A percentile compares a stretch with the other conserved stretches of the same genome.
These are phyloP conservation scores for Aplysia californica DNA, from an alignment of 1,140 invertebrate genomes.

Conservation along the genomic window DNA sequence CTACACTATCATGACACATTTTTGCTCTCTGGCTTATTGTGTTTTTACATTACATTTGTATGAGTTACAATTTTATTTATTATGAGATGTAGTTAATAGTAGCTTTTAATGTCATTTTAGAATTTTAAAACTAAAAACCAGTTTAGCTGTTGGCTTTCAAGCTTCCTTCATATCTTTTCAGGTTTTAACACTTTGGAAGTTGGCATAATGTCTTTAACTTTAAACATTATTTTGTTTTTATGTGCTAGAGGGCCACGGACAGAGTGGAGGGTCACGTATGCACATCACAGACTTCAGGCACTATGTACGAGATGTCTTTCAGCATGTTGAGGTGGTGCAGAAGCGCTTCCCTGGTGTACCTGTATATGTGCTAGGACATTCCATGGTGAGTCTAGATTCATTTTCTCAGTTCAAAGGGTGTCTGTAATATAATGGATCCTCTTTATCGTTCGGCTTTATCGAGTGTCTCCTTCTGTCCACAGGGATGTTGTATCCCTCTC, in stretches of 20 bases:
- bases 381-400: slow-evolving; percentile 61
- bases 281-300: slow-evolving; percentile 57
- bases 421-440: not conserved
- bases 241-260: slow-evolving; percentile 67
- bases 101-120: no score
- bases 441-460: not conserved
- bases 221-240: slow-evolving; percentile 19
- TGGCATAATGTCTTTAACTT: no score
- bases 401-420: not conserved
- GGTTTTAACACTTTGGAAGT: no score
- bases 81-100: no score
- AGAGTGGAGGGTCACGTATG: slow-evolving; percentile 64
- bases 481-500: not conserved
- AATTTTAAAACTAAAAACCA: no score
- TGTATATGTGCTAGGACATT: slow-evolving; percentile 67
- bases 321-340: slow-evolving; percentile 59
- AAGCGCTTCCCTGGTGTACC: slow-evolving; percentile 53
- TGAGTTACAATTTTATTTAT: no score
- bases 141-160: no score
- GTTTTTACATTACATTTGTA: no score
- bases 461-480: not conserved
- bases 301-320: slow-evolving; percentile 64
- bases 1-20: no score
- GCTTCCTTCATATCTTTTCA: no score
- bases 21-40: no score